These are phyloP conservation scores for Ataeniobius toweri DNA, from an alignment of 2,797 vertebrate species.

Conservation along the genomic window DNA sequence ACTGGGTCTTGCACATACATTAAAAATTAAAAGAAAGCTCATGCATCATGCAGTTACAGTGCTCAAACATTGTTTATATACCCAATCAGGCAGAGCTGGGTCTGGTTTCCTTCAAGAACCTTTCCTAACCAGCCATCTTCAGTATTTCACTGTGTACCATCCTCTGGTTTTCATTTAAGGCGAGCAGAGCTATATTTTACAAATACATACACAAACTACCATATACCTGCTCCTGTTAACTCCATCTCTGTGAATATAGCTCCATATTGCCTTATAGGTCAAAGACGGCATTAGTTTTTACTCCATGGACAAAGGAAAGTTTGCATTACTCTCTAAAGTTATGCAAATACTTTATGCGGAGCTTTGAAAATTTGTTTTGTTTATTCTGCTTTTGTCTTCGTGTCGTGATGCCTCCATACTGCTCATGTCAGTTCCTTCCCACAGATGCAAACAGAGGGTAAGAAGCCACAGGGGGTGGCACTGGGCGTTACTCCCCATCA, in stretches of 20 bases:
- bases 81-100: conserved; percentile 26
- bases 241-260: conserved; percentile 1
- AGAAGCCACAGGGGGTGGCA: conserved; percentile 22
- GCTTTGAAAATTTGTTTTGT: conserved; percentile 4
- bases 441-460: conserved; percentile 44
- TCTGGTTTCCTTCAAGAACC: conserved; percentile 63
- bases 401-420: background rate
- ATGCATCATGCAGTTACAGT: background rate
- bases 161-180: conserved; percentile 64
- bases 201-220: conserved; percentile 22
- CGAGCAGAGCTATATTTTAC: conserved; percentile 23
- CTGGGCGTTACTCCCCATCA: conserved; percentile 29
- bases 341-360: background rate
- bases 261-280: background rate
- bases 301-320: background rate
- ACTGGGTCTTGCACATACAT: conserved; percentile 4
- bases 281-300: background rate
- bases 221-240: background rate
- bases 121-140: conserved; percentile 39
- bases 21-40: conserved; percentile 1
- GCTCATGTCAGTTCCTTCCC: conserved; percentile 18
- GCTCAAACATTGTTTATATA: conserved; percentile 9
- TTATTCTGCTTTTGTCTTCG: background rate
- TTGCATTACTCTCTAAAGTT: background rate
- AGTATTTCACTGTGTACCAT: conserved; percentile 58